These are phyloP conservation scores for Elysia chlorotica DNA, from an alignment of 1,140 invertebrate species.

Conservation along the genomic window DNA sequence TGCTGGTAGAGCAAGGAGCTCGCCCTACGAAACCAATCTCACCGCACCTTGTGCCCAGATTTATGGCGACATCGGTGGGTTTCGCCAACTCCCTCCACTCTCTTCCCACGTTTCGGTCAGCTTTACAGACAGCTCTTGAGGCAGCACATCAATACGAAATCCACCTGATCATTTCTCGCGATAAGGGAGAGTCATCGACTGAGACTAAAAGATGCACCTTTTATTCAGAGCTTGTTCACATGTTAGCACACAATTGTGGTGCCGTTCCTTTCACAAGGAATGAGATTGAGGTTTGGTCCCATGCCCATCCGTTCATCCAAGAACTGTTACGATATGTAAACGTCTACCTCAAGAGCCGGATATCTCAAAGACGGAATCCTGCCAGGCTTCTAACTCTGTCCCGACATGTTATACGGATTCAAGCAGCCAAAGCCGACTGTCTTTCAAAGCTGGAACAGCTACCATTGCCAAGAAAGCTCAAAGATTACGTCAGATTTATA, in stretches of 20 bases:
- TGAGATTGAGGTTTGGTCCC: neutral
- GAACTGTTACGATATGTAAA: too few species aligned
- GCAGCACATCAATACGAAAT: neutral
- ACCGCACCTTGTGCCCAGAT: neutral
- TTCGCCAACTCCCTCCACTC: too few species aligned
- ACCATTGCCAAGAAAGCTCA: constrained; percentile 10
- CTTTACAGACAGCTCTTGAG: neutral
- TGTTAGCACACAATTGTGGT: neutral
- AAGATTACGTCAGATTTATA: neutral
- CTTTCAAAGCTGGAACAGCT: neutral
- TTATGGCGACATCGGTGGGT: too few species aligned
- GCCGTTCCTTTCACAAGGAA: neutral
- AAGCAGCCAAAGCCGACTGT: neutral
- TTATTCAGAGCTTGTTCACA: constrained; percentile 4
- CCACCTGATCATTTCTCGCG: neutral
- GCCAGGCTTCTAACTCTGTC: neutral
- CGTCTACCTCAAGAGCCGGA: too few species aligned
- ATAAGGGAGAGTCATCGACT: neutral
- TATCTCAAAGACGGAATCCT: neutral
- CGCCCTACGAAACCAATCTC: neutral
- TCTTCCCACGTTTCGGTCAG: neutral
- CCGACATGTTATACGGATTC: neutral
- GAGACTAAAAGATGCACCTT: neutral
- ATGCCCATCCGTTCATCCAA: too few species aligned
- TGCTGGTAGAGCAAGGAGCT: neutral